Conservation (phyloP, 2,797 vertebrate species). For the Notolabrus celidotus region DNA sequence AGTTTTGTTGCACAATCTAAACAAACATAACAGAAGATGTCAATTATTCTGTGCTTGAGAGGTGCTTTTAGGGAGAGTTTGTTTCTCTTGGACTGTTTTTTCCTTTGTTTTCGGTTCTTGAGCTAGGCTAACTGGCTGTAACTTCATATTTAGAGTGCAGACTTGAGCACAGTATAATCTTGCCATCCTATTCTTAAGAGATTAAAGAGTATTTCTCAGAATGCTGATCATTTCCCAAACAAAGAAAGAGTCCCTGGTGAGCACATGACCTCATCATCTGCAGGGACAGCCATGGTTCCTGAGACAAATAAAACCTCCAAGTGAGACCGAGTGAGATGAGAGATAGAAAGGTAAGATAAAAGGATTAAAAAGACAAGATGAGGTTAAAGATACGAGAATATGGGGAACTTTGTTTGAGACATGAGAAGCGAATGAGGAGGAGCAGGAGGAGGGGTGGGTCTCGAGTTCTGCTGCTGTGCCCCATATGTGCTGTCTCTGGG, state of each 20-base stretch:
- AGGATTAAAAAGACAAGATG: constrained; percentile 42
- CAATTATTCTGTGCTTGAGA: too few relatives aligned
- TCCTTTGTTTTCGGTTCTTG: not conserved
- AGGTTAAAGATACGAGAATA: constrained; percentile 20
- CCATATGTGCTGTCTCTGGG: constrained; percentile 53
- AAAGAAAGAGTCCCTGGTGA: not conserved
- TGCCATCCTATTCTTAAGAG: not conserved
- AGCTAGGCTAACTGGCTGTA: not conserved
- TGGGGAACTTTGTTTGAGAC: constrained; percentile 31
- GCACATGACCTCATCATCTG: constrained; percentile 8
- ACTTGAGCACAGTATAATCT: not conserved
- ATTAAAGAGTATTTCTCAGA: too few relatives aligned
- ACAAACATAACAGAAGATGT: too few relatives aligned
- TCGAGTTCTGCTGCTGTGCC: constrained; percentile 47
- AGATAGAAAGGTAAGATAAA: constrained; percentile 36
- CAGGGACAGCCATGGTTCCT: not conserved
- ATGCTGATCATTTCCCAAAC: not conserved
- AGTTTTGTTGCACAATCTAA: too few relatives aligned
- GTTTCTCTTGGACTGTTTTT: not conserved
- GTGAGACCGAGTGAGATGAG: constrained; percentile 24
- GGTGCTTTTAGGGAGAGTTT: not conserved
- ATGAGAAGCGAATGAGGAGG: constrained; percentile 20
- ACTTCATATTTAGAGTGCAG: not conserved
- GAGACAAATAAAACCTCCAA: constrained; percentile 29
- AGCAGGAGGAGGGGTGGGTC: constrained; percentile 1